Conservation (phyloP, 2,888 invertebrate genomes). For the Lysandra bellargus region DNA sequence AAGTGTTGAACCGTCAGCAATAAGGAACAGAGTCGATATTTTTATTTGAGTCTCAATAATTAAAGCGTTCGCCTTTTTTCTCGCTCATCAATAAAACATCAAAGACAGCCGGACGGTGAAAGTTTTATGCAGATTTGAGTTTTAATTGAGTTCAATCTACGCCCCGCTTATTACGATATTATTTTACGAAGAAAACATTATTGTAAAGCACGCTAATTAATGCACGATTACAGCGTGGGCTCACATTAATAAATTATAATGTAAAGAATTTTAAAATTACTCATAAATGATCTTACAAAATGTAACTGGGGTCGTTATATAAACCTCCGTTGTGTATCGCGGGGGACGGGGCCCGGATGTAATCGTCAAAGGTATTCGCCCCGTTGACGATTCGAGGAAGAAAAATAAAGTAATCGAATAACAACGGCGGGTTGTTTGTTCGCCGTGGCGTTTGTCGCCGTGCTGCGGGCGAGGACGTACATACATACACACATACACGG, state of each 20-base stretch:
- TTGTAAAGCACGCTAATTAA: not conserved
- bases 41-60: not conserved
- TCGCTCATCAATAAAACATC: slow-evolving; percentile 16
- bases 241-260: not conserved
- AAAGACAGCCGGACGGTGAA: not conserved
- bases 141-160: not conserved
- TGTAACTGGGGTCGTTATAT: not conserved
- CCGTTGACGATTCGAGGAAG: not conserved
- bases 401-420: not conserved
- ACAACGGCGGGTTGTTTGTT: slow-evolving; percentile 5
- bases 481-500: not conserved
- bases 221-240: not conserved
- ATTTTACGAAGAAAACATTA: not conserved
- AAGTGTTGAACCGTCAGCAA: not conserved
- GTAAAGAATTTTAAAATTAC: not conserved
- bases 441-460: not conserved
- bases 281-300: not conserved
- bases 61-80: not conserved
- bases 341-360: not conserved
- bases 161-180: not conserved
- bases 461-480: slow-evolving; percentile 8
- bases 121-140: not conserved
- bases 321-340: not conserved
- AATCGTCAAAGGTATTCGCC: not conserved
- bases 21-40: not conserved